Evolutionary conservation across 2,888 invertebrate genomes (phyloP), one percentile per base, ranked within the genome.

Genomic region (Stenodema calcarata): DNA sequence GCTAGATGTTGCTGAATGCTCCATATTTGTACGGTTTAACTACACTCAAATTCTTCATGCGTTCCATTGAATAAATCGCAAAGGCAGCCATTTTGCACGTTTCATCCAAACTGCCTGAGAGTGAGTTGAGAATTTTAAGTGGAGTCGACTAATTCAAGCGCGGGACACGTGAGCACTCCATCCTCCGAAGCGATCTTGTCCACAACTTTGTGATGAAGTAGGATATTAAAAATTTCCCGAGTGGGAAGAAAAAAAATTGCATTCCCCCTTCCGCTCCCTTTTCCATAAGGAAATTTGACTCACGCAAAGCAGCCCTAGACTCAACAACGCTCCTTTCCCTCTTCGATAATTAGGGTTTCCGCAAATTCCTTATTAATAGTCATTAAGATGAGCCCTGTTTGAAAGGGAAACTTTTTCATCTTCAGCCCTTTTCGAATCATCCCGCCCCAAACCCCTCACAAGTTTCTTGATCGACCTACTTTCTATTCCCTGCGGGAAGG

Each of bases 401-500:
- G 41, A 41, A 73, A 73, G 41, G 41, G 16, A 73, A 73, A 73
- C 73, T 73, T 73, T 69, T 28, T 41, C 41, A 30, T 14, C 73
- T 28, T 28, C 73, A 0, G 12, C 70, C 28, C 9, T 70, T 70
- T 70, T 11, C 70, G n/a, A n/a, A n/a, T 16, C 18, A 2, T 7
- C 50, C 50, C n/a, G 14, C 27, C 7, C 11, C 14, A n/a, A n/a
- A n/a, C 18, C 12, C 30, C 70, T 70, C 30, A n/a, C 41, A 35
- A 73, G 73, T 73, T 73, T 73, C 35, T 73, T 73, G 73, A 73
- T 30, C 73, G 35, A 73, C 73, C 35, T 73, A 30, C n/a, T 30
- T 30, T n/a, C n/a, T n/a, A n/a, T 11, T 73, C 35, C 6, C 35
- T 35, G 73, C 41, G 18, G 16, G 3, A 35, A 35, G 73, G 28